Conservation (phyloP, 2,797 vertebrate species). For the Lithobates sylvaticus region DNA sequence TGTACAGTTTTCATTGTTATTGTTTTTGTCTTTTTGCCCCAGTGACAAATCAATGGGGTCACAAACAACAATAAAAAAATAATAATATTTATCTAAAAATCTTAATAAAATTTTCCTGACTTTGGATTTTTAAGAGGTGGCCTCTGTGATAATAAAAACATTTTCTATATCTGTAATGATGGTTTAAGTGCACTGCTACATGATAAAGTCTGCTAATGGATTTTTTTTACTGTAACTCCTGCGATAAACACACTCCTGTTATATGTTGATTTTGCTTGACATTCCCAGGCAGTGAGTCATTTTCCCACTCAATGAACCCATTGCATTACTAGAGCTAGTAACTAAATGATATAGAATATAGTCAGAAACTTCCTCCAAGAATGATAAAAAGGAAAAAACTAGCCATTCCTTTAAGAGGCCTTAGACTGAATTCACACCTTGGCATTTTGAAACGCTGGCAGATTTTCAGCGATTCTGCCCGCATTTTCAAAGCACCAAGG, state of each 20-base stretch:
- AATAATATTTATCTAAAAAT: neutral
- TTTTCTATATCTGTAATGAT: conserved; percentile 1
- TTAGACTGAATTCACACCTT: no score
- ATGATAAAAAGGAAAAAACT: no score
- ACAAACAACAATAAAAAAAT: no score
- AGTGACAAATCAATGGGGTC: no score
- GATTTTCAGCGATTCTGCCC: no score
- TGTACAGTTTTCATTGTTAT: no score
- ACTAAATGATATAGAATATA: neutral
- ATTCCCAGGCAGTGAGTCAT: conserved; percentile 50
- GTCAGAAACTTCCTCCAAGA: no score
- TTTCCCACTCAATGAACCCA: conserved; percentile 15
- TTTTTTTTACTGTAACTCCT: conserved; percentile 42
- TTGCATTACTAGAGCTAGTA: neutral
- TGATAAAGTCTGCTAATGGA: conserved; percentile 62
- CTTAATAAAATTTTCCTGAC: neutral
- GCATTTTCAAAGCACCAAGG: no score
- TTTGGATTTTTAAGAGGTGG: neutral
- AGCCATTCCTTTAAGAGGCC: no score
- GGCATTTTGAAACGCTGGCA: no score
- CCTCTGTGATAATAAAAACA: neutral
- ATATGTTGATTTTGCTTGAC: conserved; percentile 69
- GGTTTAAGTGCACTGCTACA: conserved; percentile 11
- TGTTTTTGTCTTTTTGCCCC: no score
- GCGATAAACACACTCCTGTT: conserved; percentile 61